Percentiles rank a stretch among this genome's conserved stretches.
Evolutionary conservation across 2,888 invertebrate genomes (phyloP).

Genomic region (Brachycybe producta): DNA sequence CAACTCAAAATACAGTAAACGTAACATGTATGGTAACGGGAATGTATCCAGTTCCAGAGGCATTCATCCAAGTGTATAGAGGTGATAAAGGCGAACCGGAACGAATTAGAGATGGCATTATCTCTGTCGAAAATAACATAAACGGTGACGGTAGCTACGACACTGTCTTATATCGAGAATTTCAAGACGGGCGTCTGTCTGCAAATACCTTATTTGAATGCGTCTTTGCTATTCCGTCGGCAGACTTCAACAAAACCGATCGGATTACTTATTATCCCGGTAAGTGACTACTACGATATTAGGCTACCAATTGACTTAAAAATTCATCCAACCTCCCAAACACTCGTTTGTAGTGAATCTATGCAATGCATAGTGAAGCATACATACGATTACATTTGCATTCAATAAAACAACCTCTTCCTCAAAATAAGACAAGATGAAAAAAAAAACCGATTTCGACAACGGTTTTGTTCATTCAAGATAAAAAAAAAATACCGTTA

Average conservation of each 20-base stretch:
- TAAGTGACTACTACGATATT: conserved; percentile 5
- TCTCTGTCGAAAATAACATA: neutral
- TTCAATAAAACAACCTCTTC: no score
- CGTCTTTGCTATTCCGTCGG: conserved; percentile 14
- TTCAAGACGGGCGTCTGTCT: conserved; percentile 13
- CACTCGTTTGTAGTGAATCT: no score
- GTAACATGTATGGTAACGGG: conserved; percentile 46
- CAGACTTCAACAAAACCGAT: conserved; percentile 6
- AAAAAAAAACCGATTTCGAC: no score
- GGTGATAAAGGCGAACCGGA: neutral
- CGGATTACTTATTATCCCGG: conserved; percentile 6
- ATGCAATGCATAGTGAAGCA: no score
- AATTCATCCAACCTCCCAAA: no score
- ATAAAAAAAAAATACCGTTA: no score
- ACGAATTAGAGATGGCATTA: neutral
- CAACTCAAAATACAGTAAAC: conserved; percentile 41
- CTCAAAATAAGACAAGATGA: no score
- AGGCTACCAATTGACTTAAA: no score
- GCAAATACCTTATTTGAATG: conserved; percentile 16
- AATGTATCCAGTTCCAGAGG: conserved; percentile 45
- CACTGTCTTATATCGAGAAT: conserved; percentile 4
- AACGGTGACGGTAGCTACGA: conserved; percentile 9
- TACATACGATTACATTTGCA: no score
- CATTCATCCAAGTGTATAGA: conserved; percentile 37
- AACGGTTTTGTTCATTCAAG: no score